Percentiles rank a stretch among this genome's conserved stretches.
Conservation (phyloP, 2,888 invertebrate genomes). For the Drosophila bunnanda region DNA sequence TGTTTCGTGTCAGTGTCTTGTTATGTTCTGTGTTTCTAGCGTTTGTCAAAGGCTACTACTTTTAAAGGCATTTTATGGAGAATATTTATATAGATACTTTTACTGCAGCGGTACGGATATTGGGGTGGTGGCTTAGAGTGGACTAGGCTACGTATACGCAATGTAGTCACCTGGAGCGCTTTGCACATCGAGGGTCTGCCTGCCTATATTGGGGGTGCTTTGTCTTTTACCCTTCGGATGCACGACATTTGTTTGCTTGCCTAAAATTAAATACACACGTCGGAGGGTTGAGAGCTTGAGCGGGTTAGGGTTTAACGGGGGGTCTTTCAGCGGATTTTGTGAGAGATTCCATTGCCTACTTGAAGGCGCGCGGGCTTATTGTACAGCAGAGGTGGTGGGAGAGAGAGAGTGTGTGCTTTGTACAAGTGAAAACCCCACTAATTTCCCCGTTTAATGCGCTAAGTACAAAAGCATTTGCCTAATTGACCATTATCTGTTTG, state of each 20-base stretch:
- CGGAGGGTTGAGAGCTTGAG: slow-evolving; percentile 27
- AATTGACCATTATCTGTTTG: slow-evolving; percentile 58
- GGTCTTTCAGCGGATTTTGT: slow-evolving; percentile 24
- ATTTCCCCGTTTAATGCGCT: slow-evolving; percentile 63
- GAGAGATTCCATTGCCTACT: slow-evolving; percentile 51
- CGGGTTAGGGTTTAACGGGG: slow-evolving; percentile 17
- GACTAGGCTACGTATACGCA: slow-evolving; percentile 67
- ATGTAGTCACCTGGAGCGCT: slow-evolving; percentile 82
- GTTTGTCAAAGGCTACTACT: slow-evolving; percentile 38
- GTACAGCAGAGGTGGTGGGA: slow-evolving; percentile 28
- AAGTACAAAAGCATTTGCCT: slow-evolving; percentile 76
- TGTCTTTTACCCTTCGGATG: slow-evolving; percentile 83
- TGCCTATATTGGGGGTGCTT: slow-evolving; percentile 82
- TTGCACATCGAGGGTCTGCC: slow-evolving; percentile 81
- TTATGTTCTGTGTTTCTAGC: slow-evolving; percentile 24
- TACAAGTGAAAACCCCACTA: slow-evolving; percentile 70
- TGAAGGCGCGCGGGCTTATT: slow-evolving; percentile 49
- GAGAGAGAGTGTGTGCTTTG: slow-evolving; percentile 47
- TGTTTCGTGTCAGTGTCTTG: slow-evolving; percentile 18
- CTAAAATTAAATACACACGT: slow-evolving; percentile 75
- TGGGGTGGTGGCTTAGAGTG: slow-evolving; percentile 21
- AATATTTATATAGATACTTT: slow-evolving; percentile 9
- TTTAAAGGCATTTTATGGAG: slow-evolving; percentile 22
- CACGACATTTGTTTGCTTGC: slow-evolving; percentile 83
- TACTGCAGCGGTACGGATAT: slow-evolving; percentile 8